Evolutionary conservation across 2,113 vertebrate species (phyloP).

Genomic region (Zapornia atra): DNA sequence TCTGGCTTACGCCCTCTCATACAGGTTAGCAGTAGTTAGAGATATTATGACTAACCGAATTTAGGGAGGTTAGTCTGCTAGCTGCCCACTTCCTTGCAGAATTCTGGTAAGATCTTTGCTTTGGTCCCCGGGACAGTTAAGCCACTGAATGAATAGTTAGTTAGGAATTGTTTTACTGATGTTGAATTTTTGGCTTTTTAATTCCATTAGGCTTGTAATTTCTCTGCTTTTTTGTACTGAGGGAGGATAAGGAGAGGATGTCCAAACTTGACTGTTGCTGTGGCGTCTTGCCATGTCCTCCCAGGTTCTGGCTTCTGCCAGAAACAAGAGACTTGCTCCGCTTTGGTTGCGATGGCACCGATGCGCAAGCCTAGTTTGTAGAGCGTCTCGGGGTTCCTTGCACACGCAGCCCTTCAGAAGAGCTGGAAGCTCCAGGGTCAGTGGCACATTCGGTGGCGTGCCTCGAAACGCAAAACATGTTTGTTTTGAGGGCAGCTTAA

Average conservation of each 20-base stretch:
- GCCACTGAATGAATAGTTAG: not conserved
- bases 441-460: not conserved
- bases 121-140: constrained; percentile 8
- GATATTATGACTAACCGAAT: not conserved
- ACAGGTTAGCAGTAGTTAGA: not conserved
- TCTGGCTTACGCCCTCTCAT: not conserved
- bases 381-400: not conserved
- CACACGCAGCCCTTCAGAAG: not conserved
- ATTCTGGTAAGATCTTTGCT: constrained; percentile 3
- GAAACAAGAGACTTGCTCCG: not conserved
- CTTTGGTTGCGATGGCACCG: not conserved
- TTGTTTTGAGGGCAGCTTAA: not conserved
- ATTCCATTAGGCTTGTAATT: constrained; percentile 29
- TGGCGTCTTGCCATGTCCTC: not conserved
- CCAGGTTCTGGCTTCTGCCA: constrained; percentile 14
- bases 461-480: not conserved
- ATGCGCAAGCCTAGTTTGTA: not conserved
- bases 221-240: constrained; percentile 9
- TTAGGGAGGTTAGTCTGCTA: not conserved
- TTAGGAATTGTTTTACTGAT: constrained; percentile 18
- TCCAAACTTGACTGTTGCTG: not conserved
- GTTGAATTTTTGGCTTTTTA: constrained; percentile 39
- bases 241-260: not conserved
- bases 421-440: not conserved
- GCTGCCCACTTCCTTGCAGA: not conserved